Percentiles rank a stretch among this genome's conserved stretches.
phyloP scores from a whole-genome alignment of 2,888 invertebrate species.

The Trachelus stipa region DNA sequence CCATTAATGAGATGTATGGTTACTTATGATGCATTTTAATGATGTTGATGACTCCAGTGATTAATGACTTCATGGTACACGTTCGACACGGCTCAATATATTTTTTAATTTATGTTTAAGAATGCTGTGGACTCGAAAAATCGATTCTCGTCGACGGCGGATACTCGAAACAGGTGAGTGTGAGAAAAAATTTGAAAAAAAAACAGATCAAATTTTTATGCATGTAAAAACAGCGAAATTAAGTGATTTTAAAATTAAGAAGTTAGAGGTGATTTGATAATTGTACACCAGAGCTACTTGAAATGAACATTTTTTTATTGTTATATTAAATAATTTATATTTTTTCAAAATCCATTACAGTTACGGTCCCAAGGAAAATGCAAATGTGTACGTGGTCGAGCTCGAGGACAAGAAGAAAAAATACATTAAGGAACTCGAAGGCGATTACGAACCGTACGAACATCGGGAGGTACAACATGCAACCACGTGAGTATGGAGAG shows the following conservation, averaged over 20 bases:
- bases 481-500: conserved; percentile 75
- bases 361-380: conserved; percentile 42
- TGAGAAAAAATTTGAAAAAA: conserved; percentile 24
- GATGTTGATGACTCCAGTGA: not conserved
- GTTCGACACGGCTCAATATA: not conserved
- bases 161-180: conserved; percentile 24
- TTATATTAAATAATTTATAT: not conserved
- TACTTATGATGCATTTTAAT: not conserved
- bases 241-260: not conserved
- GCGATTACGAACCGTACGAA: conserved; percentile 77
- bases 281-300: not conserved
- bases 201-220: conserved; percentile 8
- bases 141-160: conserved; percentile 31
- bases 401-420: conserved; percentile 68
- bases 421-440: conserved; percentile 63
- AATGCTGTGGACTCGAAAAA: conserved; percentile 42
- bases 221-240: not conserved
- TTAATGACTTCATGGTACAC: not conserved
- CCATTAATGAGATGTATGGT: not conserved
- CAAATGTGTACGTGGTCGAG: conserved; percentile 63
- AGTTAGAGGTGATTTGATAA: not conserved
- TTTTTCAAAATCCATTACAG: conserved; percentile 28
- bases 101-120: conserved; percentile 38
- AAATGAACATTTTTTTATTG: not conserved
- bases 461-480: conserved; percentile 78